A percentile compares a stretch with the other conserved stretches of the same genome.
Conservation (phyloP, 2,797 vertebrate genomes). For the Myiotriccus ornatus region DNA sequence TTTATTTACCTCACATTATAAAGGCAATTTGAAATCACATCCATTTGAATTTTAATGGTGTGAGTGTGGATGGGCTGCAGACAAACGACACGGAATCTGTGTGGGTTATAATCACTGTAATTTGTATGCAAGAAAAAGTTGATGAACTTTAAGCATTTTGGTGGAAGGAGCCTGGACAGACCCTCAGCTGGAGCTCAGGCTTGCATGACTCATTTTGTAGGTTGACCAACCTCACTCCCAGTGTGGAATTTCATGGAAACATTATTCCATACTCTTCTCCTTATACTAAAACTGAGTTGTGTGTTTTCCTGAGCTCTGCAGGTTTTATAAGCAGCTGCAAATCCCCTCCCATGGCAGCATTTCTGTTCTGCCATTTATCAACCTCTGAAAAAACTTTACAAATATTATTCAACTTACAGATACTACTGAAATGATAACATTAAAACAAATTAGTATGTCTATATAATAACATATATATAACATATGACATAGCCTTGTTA, state of each 20-base stretch:
- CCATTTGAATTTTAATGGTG: background rate
- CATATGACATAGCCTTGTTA: background rate
- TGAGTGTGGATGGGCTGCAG: background rate
- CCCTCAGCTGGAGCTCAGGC: fast-evolving
- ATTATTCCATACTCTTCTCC: background rate
- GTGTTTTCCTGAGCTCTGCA: background rate
- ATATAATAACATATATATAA: background rate
- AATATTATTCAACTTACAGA: fast-evolving
- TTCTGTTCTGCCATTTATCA: background rate
- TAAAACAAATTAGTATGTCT: background rate
- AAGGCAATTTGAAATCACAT: background rate
- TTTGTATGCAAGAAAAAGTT: background rate
- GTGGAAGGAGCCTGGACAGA: background rate
- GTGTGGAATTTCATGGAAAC: background rate
- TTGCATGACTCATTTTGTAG: fast-evolving
- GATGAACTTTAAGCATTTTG: fast-evolving
- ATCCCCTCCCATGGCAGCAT: background rate
- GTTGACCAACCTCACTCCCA: background rate
- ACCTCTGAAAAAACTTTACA: background rate
- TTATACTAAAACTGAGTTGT: fast-evolving
- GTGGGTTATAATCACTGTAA: fast-evolving
- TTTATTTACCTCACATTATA: background rate
- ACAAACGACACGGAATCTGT: fast-evolving
- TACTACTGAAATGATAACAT: background rate
- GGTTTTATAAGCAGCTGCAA: background rate